These are phyloP conservation scores for Ochropleura plecta DNA, from an alignment of 2,888 invertebrate species.

Conservation along the genomic window DNA sequence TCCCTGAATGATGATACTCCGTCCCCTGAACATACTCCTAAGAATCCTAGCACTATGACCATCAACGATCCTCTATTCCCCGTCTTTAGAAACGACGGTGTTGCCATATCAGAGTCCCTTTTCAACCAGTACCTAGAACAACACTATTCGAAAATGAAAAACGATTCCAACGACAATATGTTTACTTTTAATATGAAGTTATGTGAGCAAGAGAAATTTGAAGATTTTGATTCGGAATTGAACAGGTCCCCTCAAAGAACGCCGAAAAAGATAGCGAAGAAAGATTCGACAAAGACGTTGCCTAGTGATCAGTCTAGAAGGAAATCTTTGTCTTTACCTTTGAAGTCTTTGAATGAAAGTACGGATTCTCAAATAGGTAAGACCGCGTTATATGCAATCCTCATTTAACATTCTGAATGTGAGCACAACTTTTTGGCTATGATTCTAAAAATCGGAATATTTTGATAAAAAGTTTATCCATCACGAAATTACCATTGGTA, in stretches of 20 bases:
- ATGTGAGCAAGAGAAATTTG: constrained; percentile 84
- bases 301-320: constrained; percentile 84
- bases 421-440: too few species aligned
- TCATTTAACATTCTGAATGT: too few species aligned
- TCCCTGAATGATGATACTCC: constrained; percentile 77
- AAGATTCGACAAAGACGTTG: constrained; percentile 78
- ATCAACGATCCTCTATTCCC: constrained; percentile 95
- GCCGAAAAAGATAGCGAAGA: constrained; percentile 84
- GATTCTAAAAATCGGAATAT: too few species aligned
- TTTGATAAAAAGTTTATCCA: too few species aligned
- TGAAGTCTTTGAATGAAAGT: constrained; percentile 92
- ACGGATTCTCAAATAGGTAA: constrained; percentile 78
- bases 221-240: constrained; percentile 88
- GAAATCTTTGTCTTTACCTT: constrained; percentile 92
- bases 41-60: constrained; percentile 91
- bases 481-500: too few species aligned
- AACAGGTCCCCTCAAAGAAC: constrained; percentile 84
- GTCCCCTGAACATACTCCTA: constrained; percentile 77
- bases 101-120: constrained; percentile 93
- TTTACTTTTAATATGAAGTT: constrained; percentile 83
- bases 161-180: constrained; percentile 86
- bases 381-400: background rate
- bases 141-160: constrained; percentile 91
- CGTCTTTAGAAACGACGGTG: constrained; percentile 93
- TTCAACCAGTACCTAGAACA: constrained; percentile 93